Base-by-base conservation (phyloP, 1,140 invertebrate genomes). In the Zaprionus africanus region DNA sequence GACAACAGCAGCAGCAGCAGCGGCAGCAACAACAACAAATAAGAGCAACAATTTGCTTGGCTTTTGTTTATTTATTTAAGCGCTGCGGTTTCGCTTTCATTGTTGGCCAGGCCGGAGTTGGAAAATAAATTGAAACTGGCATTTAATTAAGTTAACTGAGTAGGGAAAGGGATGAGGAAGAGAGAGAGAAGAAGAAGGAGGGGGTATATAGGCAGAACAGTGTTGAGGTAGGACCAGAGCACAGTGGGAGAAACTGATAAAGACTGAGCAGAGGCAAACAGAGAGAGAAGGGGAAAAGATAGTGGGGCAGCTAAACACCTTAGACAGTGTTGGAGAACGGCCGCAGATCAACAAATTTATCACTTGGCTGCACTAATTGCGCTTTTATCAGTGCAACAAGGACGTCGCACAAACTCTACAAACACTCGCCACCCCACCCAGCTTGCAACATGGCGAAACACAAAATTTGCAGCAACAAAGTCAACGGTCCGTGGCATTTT, bases 81-180 rank as follows among this genome's bases (percentile, higher is more conserved):
- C 28, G 56, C 28, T 83, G 81, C 85, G 84, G 84, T 79, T 88
- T 88, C 81, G 81, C 84, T 88, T 88, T 88, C 85, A 90, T 90
- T 88, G 84, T 79, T 83, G 84, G 72, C 77, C 60, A 51, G 62
- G 56, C 65, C 31, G 9, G 49, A 76, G 70, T 76, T 78, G 83
- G 57, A 88, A 87, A 88, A 90, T 88, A 88, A 88, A 88, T 88
- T 88, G 81, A 84, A 90, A 83, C 81, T 81, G 85, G 84, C 84
- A 88, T 88, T 88, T 90, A 88, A 90, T 88, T 88, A 84, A 88
- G 84, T 78, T 90, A 90, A 79, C 68, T 65, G 38, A 49, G 67
- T 2, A 43, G 9, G 41, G 41, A 5, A 41, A 5, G 17, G n/a
- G 51, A 3, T 3, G 36, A 4, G 26, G 49, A 24, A 12, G 12